A percentile compares a stretch with the other conserved stretches of the same genome.
These are phyloP conservation scores for Chrysomallon squamiferum DNA, from an alignment of 1,140 invertebrate species.

Conservation along the genomic window DNA sequence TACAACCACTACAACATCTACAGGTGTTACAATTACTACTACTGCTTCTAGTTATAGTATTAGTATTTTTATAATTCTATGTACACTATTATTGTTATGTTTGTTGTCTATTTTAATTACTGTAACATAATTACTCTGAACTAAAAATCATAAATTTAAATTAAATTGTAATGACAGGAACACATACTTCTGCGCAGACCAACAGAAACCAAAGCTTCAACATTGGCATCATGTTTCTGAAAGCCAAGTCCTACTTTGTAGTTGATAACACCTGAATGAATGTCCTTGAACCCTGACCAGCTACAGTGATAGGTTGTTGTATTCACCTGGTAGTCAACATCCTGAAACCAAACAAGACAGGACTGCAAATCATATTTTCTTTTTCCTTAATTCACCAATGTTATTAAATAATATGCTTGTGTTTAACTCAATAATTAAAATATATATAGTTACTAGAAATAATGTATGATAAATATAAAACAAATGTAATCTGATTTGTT, in stretches of 20 bases:
- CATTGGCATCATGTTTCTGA: neutral
- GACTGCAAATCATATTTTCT: no score
- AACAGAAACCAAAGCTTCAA: conserved; percentile 12
- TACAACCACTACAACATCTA: neutral
- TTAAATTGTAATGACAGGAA: no score
- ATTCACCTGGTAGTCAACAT: conserved; percentile 16
- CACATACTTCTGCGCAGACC: conserved; percentile 20
- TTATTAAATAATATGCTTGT: neutral
- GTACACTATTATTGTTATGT: neutral
- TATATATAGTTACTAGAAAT: neutral
- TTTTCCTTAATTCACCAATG: neutral
- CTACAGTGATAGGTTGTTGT: conserved; percentile 5
- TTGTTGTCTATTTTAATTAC: neutral
- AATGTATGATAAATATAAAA: neutral
- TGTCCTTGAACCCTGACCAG: conserved; percentile 38
- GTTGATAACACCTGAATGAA: conserved; percentile 22
- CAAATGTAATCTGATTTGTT: neutral
- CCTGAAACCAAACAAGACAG: no score
- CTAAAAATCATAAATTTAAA: no score
- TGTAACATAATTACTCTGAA: no score
- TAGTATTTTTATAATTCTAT: neutral
- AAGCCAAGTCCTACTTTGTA: conserved; percentile 28
- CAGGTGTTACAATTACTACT: neutral
- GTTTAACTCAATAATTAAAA: neutral
- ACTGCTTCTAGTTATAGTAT: neutral